Evolutionary conservation across 1,140 invertebrate genomes (phyloP), one percentile per base, ranked within the genome.

Genomic region (Cyclina sinensis): DNA sequence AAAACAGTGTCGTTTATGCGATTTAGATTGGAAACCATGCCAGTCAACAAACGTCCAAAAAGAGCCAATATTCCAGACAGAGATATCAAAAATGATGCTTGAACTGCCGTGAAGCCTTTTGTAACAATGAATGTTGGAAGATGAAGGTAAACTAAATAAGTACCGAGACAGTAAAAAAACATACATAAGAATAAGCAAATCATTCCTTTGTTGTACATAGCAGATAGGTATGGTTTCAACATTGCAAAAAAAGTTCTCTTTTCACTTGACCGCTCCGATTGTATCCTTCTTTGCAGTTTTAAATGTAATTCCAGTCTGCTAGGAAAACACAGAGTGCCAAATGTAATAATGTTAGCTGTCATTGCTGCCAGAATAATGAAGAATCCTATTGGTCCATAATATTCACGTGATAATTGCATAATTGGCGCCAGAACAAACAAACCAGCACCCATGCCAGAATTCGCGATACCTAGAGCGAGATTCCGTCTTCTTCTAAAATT

Each of bases 321-420:
- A 1, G 86, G 86, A 27, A 70, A 81, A 37, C 86, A 88, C 24
- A 88, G 7, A 16, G 32, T 16, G 7, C 86, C 86, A 46, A 88
- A 88, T 24, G 51, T 54, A 12, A 80, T 30, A 14, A 81, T 68
- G 51, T 88, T 35, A 9, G 70, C 37, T 18, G 54, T 48, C 18
- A 88, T 81, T 14, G 59, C 86, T 37, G 76, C 86, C n/a, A 88
- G 30, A 14, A 81, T 68, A 0, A 88, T 68, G 62, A 88, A 88
- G 35, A 81, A 80, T 21, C 86, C 86, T 18, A 9, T 14, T 11
- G 24, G 27, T n/a, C 86, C 86, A 46, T 88, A 88, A 16, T 80
- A 37, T 24, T 88, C 74, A 18, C 76, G 39, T 0, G 48, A 12
- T 24, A 51, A 1, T n/a, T 81, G 57, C 18, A 88, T 54, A 1